phyloP scores from a whole-genome alignment of 2,113 vertebrate genomes.

The Numida meleagris region DNA sequence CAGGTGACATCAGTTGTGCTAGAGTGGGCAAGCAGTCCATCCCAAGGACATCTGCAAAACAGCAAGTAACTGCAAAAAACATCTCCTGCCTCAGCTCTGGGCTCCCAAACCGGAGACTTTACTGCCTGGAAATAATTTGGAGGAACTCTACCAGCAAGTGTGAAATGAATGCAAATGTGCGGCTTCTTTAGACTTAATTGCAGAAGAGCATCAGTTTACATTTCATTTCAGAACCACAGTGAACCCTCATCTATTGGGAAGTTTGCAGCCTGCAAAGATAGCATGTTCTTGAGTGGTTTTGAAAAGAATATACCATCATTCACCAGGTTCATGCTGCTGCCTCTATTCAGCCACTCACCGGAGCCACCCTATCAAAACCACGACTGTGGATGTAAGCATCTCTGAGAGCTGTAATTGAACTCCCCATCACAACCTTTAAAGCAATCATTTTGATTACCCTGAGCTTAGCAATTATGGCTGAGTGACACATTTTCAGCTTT shows the following conservation, averaged over 20 bases:
- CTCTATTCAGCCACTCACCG: not conserved
- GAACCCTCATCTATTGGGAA: fast-evolving
- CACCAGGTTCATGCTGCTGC: not conserved
- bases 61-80: not conserved
- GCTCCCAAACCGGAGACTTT: not conserved
- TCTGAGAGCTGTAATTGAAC: not conserved
- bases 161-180: not conserved
- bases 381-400: not conserved
- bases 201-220: not conserved
- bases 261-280: not conserved
- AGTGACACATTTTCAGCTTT: not conserved
- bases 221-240: not conserved
- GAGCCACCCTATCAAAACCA: not conserved
- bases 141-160: not conserved
- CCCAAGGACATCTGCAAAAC: not conserved
- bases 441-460: not conserved
- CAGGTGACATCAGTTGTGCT: not conserved
- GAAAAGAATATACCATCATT: not conserved
- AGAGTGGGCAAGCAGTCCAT: not conserved
- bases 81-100: not conserved
- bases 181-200: not conserved
- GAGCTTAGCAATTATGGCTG: not conserved
- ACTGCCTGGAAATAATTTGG: not conserved
- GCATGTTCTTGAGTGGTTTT: fast-evolving
- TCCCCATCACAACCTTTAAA: not conserved